Percentiles rank a stretch among this genome's conserved stretches.
Conservation (phyloP, 1,140 invertebrate species). For the Bombus confusus region DNA sequence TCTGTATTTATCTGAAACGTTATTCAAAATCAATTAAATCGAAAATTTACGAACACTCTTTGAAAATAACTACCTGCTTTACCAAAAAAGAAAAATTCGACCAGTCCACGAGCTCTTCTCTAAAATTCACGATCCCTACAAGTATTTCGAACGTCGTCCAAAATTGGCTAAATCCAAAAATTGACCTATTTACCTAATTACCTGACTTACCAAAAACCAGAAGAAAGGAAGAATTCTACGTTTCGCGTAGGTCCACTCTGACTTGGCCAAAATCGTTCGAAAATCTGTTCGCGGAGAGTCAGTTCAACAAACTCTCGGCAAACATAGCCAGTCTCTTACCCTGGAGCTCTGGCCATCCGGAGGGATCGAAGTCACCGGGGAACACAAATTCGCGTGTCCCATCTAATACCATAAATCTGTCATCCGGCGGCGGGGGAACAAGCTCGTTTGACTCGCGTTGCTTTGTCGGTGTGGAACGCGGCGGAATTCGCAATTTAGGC, state of each 20-base stretch:
- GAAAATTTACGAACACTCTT: no score
- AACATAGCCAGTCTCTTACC: slow-evolving; percentile 8
- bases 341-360: neutral
- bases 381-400: slow-evolving; percentile 56
- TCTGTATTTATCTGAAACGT: no score
- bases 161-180: no score
- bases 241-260: neutral
- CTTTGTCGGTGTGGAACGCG: slow-evolving; percentile 56
- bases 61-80: no score
- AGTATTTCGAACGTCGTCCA: no score
- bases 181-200: no score
- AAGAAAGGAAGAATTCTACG: neutral
- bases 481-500: slow-evolving; percentile 54
- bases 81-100: no score
- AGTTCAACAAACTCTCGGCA: slow-evolving; percentile 20
- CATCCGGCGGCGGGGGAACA: slow-evolving; percentile 48
- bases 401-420: slow-evolving; percentile 57
- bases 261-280: neutral
- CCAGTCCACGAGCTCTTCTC: no score
- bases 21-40: no score
- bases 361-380: slow-evolving; percentile 35
- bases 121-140: no score
- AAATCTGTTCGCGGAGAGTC: neutral
- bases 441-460: slow-evolving; percentile 51
- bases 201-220: neutral